Percentiles rank a stretch among this genome's conserved stretches.
phyloP scores from a whole-genome alignment of 2,113 vertebrate genomes.

The Himantopus leucocephalus region DNA sequence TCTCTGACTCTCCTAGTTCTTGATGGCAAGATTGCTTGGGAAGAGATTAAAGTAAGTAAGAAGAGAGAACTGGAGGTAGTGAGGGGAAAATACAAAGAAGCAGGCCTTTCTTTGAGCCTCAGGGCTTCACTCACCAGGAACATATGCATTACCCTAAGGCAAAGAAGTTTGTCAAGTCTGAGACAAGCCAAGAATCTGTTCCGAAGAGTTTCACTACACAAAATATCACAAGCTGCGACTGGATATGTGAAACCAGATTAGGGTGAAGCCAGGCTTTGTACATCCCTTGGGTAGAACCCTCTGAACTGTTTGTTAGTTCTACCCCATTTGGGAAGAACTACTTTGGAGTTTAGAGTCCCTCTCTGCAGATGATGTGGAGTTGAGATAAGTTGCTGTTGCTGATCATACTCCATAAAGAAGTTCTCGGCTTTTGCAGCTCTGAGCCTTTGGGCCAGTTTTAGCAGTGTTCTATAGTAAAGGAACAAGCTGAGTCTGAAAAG shows the following conservation, averaged over 20 bases:
- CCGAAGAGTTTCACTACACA: background rate
- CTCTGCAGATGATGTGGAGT: background rate
- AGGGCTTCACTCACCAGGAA: background rate
- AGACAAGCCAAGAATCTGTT: background rate
- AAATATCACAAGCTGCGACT: background rate
- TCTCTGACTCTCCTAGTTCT: background rate
- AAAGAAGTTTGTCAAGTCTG: background rate
- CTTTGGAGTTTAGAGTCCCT: background rate
- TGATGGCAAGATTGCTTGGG: background rate
- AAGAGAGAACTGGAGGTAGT: background rate
- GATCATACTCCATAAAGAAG: background rate
- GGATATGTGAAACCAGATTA: background rate
- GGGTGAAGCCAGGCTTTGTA: background rate
- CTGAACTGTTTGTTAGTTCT: background rate
- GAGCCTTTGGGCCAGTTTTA: background rate
- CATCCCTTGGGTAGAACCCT: background rate
- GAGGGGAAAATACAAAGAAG: background rate
- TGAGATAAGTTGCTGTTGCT: background rate
- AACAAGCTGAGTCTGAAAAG: background rate
- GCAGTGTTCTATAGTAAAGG: background rate
- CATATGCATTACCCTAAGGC: no score
- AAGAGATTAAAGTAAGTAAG: background rate
- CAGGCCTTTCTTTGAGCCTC: background rate
- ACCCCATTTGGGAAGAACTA: background rate
- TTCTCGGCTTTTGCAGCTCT: background rate